Evolutionary conservation across 1,140 invertebrate species (phyloP).

Genomic region (fruit fly (Drosophila melanogaster)): Release_6_plus_ISO1_MT NT_037436.4:18307501-18308000

Average conservation of each 20-base stretch:
- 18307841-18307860: conserved; percentile 60
- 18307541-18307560: conserved; percentile 80
- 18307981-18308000: conserved; percentile 79
- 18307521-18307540: conserved; percentile 72
- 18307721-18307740: conserved; percentile 33
- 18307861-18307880: conserved; percentile 82
- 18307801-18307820: conserved; percentile 67
- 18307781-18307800: conserved; percentile 78
- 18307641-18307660: conserved; percentile 54
- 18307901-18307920: conserved; percentile 26
- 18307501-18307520: conserved; percentile 74
- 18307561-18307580: conserved; percentile 59
- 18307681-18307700: conserved; percentile 28
- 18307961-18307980: conserved; percentile 77
- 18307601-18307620: conserved; percentile 46
- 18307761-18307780: conserved; percentile 66
- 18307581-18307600: conserved; percentile 21
- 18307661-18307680: conserved; percentile 79
- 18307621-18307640: conserved; percentile 45
- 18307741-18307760: neutral
- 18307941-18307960: conserved; percentile 63
- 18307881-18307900: conserved; percentile 76
- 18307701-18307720: conserved; percentile 24
- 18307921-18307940: conserved; percentile 50
- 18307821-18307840: conserved; percentile 10